phyloP scores from a whole-genome alignment of 2,797 vertebrate genomes.

The Novumbra hubbsi region DNA sequence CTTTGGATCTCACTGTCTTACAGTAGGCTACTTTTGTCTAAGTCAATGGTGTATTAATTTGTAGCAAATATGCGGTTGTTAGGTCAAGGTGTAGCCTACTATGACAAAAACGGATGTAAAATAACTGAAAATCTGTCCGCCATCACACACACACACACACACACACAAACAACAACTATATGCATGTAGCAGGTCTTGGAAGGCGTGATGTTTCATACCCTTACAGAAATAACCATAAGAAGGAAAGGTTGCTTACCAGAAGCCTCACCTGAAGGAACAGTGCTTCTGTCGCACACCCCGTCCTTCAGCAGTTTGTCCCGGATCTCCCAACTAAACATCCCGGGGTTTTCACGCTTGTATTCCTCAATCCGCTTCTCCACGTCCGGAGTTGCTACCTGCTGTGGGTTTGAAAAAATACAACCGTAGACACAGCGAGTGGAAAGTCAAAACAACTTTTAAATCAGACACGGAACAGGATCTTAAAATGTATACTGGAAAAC shows the following conservation, averaged over 20 bases:
- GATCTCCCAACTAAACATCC: constrained; percentile 99
- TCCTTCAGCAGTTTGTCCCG: constrained; percentile 96
- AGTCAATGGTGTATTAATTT: neutral
- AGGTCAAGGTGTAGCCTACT: neutral
- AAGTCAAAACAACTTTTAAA: constrained; percentile 27
- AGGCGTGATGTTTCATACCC: neutral
- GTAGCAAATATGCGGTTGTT: neutral
- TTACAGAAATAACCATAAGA: constrained; percentile 41
- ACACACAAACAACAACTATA: no score
- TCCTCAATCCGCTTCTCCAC: constrained; percentile 98
- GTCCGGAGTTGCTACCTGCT: constrained; percentile 98
- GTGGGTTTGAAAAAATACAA: constrained; percentile 59
- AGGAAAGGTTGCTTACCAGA: constrained; percentile 79
- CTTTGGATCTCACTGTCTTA: constrained; percentile 52
- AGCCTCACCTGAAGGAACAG: constrained; percentile 98
- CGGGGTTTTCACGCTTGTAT: constrained; percentile 94
- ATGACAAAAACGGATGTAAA: neutral
- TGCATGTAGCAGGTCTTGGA: neutral
- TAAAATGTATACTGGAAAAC: neutral
- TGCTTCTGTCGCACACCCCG: constrained; percentile 95
- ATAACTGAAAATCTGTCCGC: neutral
- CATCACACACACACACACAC: no score
- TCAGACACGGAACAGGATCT: neutral
- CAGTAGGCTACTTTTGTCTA: neutral
- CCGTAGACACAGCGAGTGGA: neutral